Conservation (phyloP, 2,113 vertebrate genomes). For the Tragelaphus buxtoni region DNA sequence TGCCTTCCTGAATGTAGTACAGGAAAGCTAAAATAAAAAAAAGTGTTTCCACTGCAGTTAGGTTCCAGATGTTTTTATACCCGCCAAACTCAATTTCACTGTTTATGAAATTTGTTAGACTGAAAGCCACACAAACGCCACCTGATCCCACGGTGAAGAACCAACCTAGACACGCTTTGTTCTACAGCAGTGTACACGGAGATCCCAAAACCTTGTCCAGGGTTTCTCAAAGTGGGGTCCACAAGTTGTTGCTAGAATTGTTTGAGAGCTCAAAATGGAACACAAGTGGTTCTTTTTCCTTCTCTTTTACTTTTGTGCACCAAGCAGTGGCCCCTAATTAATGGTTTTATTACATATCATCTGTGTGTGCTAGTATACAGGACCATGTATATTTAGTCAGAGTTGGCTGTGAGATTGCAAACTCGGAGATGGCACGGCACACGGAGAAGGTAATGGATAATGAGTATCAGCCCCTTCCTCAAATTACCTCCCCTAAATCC, state of each 20-base stretch:
- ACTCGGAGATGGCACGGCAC: background rate
- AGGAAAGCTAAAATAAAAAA: background rate
- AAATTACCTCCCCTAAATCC: background rate
- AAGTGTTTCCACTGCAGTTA: background rate
- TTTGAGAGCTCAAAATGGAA: background rate
- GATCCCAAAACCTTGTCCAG: background rate
- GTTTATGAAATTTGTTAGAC: background rate
- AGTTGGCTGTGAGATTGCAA: background rate
- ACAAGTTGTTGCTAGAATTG: background rate
- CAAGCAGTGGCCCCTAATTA: background rate
- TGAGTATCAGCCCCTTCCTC: background rate
- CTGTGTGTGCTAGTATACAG: background rate
- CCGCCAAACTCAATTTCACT: background rate
- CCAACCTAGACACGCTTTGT: background rate
- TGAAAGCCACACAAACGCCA: background rate
- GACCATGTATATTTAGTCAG: too few species aligned
- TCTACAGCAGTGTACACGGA: background rate
- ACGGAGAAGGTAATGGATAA: background rate
- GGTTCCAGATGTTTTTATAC: background rate
- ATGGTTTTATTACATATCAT: background rate
- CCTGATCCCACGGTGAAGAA: background rate
- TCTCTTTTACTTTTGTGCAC: background rate
- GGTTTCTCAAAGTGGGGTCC: background rate
- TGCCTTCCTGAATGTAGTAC: background rate
- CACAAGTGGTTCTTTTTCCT: background rate